Evolutionary conservation across 2,113 vertebrate genomes (phyloP).

Genomic region (Pteronura brasiliensis): DNA sequence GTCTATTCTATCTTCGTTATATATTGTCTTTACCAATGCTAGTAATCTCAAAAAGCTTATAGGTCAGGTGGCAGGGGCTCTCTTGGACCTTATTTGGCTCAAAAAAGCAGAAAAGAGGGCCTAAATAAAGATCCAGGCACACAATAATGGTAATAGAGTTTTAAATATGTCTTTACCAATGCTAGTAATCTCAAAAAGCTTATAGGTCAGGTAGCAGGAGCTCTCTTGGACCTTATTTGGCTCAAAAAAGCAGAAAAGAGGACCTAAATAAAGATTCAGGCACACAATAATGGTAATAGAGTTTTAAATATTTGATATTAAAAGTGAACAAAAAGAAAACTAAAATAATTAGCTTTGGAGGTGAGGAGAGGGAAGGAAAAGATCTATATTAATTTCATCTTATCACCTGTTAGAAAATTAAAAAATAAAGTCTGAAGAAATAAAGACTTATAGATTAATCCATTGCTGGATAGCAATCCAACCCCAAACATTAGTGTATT

Average conservation of each 20-base stretch:
- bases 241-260: background rate
- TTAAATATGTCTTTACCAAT: too few species aligned
- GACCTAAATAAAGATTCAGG: background rate
- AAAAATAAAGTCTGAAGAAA: background rate
- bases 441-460: background rate
- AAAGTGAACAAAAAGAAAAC: background rate
- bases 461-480: background rate
- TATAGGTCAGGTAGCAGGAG: background rate
- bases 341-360: background rate
- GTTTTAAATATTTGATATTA: background rate
- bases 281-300: background rate
- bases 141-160: background rate
- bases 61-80: background rate
- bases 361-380: background rate
- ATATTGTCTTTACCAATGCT: background rate
- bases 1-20: background rate
- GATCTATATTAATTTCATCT: background rate
- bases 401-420: background rate
- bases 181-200: background rate
- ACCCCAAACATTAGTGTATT: background rate
- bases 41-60: background rate
- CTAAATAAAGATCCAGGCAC: background rate
- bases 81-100: background rate
- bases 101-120: background rate
- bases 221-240: too few species aligned